A percentile compares a stretch with the other conserved stretches of the same genome.
These are phyloP conservation scores for Pammene fasciana DNA, from an alignment of 2,888 invertebrate genomes.

Conservation along the genomic window DNA sequence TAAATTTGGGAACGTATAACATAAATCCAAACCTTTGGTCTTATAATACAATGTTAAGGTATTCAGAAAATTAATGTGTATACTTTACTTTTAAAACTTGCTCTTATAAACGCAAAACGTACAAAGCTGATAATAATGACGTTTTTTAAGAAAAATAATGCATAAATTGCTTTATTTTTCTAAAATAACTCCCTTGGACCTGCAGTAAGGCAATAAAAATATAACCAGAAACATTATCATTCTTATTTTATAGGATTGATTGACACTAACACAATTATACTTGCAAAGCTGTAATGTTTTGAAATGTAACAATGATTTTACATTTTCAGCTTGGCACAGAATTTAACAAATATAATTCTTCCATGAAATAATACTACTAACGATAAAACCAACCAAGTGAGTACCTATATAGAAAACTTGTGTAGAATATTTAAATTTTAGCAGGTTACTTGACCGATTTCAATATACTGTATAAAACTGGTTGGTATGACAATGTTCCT, in stretches of 20 bases:
- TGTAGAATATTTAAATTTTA: not conserved
- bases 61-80: conserved; percentile 12
- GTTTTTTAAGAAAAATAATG: conserved; percentile 2
- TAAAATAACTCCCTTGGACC: conserved; percentile 2
- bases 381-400: not conserved
- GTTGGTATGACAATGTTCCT: conserved; percentile 27
- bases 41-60: conserved; percentile 27
- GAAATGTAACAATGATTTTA: not conserved
- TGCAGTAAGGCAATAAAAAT: conserved; percentile 22
- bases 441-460: not conserved
- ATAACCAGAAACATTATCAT: conserved; percentile 33
- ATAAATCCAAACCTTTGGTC: conserved; percentile 27
- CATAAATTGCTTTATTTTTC: not conserved
- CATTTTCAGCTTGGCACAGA: not conserved
- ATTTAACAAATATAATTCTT: not conserved
- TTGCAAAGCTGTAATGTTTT: not conserved
- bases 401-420: not conserved
- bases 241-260: not conserved
- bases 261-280: not conserved
- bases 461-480: not conserved
- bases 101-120: conserved; percentile 26
- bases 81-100: conserved; percentile 13
- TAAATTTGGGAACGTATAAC: conserved; percentile 14
- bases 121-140: conserved; percentile 9
- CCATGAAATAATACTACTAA: not conserved